Conservation (phyloP, 2,888 invertebrate genomes). For the Augochlorella aurata region DNA sequence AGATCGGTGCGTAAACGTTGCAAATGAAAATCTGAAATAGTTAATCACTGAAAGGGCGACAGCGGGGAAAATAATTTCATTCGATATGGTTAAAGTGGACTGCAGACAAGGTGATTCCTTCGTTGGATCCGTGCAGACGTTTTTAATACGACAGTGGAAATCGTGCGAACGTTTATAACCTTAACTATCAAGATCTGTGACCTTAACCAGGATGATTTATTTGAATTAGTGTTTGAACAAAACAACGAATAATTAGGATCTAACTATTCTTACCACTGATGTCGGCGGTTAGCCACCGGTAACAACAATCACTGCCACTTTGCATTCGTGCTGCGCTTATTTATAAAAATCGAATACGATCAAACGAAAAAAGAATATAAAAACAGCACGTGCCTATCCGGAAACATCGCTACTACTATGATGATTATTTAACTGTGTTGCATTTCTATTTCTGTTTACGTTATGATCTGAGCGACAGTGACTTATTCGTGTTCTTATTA, state of each 20-base stretch:
- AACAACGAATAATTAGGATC: no score
- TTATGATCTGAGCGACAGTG: not conserved
- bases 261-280: not conserved
- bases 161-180: no score
- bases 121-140: not conserved
- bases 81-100: not conserved
- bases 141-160: not conserved
- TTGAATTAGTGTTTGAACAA: no score
- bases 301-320: not conserved
- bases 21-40: not conserved
- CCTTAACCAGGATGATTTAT: no score
- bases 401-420: not conserved
- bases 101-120: not conserved
- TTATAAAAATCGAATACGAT: no score
- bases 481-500: not conserved
- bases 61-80: not conserved
- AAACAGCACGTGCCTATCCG: not conserved
- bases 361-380: not conserved
- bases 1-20: not conserved
- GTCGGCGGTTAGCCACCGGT: not conserved
- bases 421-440: not conserved
- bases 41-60: conserved; percentile 23
- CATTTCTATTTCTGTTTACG: not conserved
- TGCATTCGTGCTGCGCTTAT: not conserved
- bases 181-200: no score